Conservation (phyloP, 2,888 invertebrate genomes). For the Megamerina dolium region DNA sequence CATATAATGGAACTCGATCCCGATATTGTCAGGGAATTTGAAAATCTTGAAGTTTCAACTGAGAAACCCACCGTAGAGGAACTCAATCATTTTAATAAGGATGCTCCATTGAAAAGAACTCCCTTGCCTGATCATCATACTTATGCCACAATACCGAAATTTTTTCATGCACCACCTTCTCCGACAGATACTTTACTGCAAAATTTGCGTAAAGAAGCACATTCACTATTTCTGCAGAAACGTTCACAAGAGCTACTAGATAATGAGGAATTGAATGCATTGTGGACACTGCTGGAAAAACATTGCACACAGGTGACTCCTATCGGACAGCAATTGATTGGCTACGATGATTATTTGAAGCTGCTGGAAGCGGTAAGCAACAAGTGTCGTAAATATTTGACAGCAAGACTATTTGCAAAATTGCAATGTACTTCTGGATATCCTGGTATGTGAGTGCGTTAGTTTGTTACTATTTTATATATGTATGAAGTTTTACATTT, state of each 20-base stretch:
- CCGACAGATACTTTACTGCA: conserved; percentile 71
- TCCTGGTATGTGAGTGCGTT: conserved; percentile 50
- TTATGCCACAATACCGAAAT: conserved; percentile 63
- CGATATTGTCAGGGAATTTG: conserved; percentile 34
- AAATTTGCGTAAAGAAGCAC: conserved; percentile 80
- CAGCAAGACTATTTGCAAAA: conserved; percentile 80
- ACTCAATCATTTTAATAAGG: conserved; percentile 23
- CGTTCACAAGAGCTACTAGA: conserved; percentile 77
- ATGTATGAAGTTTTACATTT: neutral
- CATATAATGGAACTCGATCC: conserved; percentile 40
- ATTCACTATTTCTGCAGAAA: conserved; percentile 80
- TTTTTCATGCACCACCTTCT: conserved; percentile 70
- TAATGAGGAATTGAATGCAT: conserved; percentile 76
- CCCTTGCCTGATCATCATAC: conserved; percentile 26
- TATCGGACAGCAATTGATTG: conserved; percentile 77
- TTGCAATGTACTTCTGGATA: conserved; percentile 79
- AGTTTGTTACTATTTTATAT: neutral
- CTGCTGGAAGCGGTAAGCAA: conserved; percentile 67
- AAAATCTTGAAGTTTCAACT: conserved; percentile 25
- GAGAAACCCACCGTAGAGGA: conserved; percentile 25
- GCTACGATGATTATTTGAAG: conserved; percentile 77
- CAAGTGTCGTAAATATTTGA: conserved; percentile 75
- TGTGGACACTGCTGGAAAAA: conserved; percentile 80
- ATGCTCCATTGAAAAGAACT: conserved; percentile 17
- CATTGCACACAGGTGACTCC: conserved; percentile 63